Evolutionary conservation across 2,113 vertebrate species (phyloP), one percentile per base, ranked within the genome.

Genomic region (Nymphicus hollandicus): DNA sequence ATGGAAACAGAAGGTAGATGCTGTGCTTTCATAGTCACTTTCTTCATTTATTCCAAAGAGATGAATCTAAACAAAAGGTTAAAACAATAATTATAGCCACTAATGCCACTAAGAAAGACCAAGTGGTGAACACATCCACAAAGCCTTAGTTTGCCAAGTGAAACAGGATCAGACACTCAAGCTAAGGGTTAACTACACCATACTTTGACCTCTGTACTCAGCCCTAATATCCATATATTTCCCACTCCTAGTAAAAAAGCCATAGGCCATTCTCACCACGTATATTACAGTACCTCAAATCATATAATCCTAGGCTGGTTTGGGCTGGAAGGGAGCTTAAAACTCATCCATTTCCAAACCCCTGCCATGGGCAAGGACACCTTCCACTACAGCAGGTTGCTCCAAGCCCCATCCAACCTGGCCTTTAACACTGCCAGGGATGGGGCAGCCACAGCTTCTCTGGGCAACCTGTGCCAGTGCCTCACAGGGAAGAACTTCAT

Each of bases 1-100:
- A 98, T 31, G 74, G 91, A 96, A 91, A 97, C 81, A 52, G 95
- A 93, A 49, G 95, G 91, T 10, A 60, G 78, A 28, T 96, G 95
- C 27, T 95, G 86, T 80, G 96, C 80, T 93, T 92, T 97, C 92
- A 83, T 86, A 41, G 71, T 86, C 78, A 89, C 92, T 86, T 94
- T 95, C 81, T 92, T 78, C 91, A 89, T 89, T 95, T 89, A 95
- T 25, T 80, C 82, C 58, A 46, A 69, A 52, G 72, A 89, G 91
- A 90, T 18, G 50, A 91, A 70, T 60, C 88, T 89, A 85, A 82
- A 87, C 23, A 91, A 93, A 91, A 95, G 31, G 29, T 82, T 72
- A 53, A 35, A 91, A 85, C 82, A 44, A 31, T 24, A 20, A 69
- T 81, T 46, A 31, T 1, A 44, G 55, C 16, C 43, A 41, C 13